Percentiles rank a stretch among this genome's conserved stretches.
phyloP scores from a whole-genome alignment of 2,797 vertebrate species.

The Gambusia yucatana region DNA sequence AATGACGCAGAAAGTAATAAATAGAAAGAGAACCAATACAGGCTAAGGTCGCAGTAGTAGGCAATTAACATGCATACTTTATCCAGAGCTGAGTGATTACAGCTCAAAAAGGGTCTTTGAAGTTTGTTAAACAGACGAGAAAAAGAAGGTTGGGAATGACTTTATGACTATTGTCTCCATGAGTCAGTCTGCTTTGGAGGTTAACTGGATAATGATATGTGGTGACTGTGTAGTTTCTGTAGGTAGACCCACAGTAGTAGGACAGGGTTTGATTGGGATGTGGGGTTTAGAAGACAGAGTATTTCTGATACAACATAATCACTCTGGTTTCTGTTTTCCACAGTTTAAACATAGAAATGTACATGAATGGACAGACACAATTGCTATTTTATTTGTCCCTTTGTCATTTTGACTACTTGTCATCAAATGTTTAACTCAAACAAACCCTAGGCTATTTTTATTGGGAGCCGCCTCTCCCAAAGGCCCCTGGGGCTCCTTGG shows the following conservation, averaged over 20 bases:
- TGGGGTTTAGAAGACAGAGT: conserved; percentile 19
- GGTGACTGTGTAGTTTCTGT: conserved; percentile 35
- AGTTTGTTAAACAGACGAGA: conserved; percentile 57
- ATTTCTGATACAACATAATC: conserved; percentile 21
- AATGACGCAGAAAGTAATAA: conserved; percentile 90
- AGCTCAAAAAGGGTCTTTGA: conserved; percentile 67
- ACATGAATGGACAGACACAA: conserved; percentile 55
- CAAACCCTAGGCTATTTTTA: conserved; percentile 69
- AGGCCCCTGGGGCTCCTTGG: conserved; percentile 67
- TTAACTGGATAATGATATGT: conserved; percentile 25
- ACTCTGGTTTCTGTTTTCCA: conserved; percentile 34
- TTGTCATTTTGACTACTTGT: conserved; percentile 60
- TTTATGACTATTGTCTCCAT: conserved; percentile 56
- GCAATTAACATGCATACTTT: conserved; percentile 76
- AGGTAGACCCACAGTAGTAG: conserved; percentile 21
- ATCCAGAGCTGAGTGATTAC: conserved; percentile 72
- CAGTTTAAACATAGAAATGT: conserved; percentile 38
- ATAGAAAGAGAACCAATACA: conserved; percentile 76
- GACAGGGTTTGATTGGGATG: conserved; percentile 27
- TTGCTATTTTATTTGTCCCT: conserved; percentile 58
- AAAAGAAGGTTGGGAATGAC: conserved; percentile 40
- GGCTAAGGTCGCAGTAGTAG: conserved; percentile 69
- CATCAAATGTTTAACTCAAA: conserved; percentile 72
- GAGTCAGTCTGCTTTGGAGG: conserved; percentile 48
- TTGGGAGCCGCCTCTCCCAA: conserved; percentile 63